Evolutionary conservation across 2,888 invertebrate genomes (phyloP), one percentile per base, ranked within the genome.

Genomic region (Caenorhabditis drosophilae): DNA sequence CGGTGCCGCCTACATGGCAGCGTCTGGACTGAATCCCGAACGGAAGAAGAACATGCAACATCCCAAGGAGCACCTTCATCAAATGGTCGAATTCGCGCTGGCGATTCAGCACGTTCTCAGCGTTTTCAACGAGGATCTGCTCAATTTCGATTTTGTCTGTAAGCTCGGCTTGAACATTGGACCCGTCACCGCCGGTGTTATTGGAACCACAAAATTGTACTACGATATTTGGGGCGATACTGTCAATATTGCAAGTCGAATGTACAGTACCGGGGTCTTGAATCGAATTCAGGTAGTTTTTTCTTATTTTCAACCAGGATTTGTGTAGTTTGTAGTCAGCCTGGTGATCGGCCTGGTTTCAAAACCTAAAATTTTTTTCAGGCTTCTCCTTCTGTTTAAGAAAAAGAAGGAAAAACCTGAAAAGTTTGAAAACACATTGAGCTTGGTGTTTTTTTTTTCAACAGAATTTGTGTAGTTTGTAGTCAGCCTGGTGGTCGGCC

Each of bases 221-320:
- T 97, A 95, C 80, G 96, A 96, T 84, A 96, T 96, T 78, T 97
- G 96, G 96, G 96, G 96, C 0, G 96, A 97, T 84, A 93, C 96
- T 0, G 96, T 97, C 36, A 97, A 97, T 84, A 93, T 96, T 58
- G 93, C 96, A 0, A 92, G 92, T 7, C 88, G 96, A 52, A 97
- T 97, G 97, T 96, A 97, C 85, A 92, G 93, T 0, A 96, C 95
- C 0, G 96, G 96, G 0, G 89, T 94, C 11, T 88, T 90, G 3
- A 91, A 92, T 59, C 87, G 90, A 47, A 91, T 94, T 72, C 86
- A 87, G 77, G 86, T 86, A 31, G 45, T 52, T 38, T 4, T 12
- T n/a, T n/a, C n/a, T n/a, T n/a, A n/a, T n/a, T n/a, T n/a, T 9
- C 9, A 52, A 54, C n/a, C n/a, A n/a, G n/a, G n/a, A n/a, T n/a